Conservation (phyloP, 2,888 invertebrate genomes). For the Furcula furcula region DNA sequence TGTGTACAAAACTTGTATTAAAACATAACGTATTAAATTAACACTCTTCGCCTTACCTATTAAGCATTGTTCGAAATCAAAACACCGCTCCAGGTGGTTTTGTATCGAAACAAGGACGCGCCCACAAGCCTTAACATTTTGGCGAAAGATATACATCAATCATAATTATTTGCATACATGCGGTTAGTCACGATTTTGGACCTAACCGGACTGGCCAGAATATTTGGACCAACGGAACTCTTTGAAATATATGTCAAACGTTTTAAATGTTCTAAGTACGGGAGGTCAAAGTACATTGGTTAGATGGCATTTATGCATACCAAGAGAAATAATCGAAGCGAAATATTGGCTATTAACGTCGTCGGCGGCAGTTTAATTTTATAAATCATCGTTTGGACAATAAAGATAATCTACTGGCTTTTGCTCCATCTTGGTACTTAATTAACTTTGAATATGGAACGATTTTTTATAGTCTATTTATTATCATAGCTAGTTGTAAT, state of each 20-base stretch:
- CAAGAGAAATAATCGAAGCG: slow-evolving; percentile 39
- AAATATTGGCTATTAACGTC: slow-evolving; percentile 47
- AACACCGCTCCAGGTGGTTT: slow-evolving; percentile 32
- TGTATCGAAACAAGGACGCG: slow-evolving; percentile 38
- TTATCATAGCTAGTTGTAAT: no score
- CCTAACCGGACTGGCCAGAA: slow-evolving; percentile 25
- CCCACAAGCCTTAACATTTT: slow-evolving; percentile 47
- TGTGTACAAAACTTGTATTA: slow-evolving; percentile 19
- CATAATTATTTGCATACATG: slow-evolving; percentile 61
- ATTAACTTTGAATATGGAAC: not conserved
- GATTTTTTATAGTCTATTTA: not conserved
- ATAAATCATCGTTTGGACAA: slow-evolving; percentile 43
- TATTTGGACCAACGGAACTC: slow-evolving; percentile 26
- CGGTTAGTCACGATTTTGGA: slow-evolving; percentile 48
- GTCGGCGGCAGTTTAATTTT: slow-evolving; percentile 39
- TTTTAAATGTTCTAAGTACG: slow-evolving; percentile 10
- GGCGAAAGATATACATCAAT: slow-evolving; percentile 58
- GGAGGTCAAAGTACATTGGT: slow-evolving; percentile 30
- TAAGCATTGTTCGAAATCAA: slow-evolving; percentile 28
- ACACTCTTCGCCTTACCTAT: slow-evolving; percentile 10
- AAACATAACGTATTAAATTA: slow-evolving; percentile 32
- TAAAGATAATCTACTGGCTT: slow-evolving; percentile 30
- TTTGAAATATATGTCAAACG: slow-evolving; percentile 7
- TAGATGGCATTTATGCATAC: slow-evolving; percentile 32
- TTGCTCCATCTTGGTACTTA: slow-evolving; percentile 1